Percentiles rank a stretch among this genome's conserved stretches.
These are phyloP conservation scores for Steinernema hermaphroditum DNA, from an alignment of 2,888 invertebrate genomes.

Conservation along the genomic window DNA sequence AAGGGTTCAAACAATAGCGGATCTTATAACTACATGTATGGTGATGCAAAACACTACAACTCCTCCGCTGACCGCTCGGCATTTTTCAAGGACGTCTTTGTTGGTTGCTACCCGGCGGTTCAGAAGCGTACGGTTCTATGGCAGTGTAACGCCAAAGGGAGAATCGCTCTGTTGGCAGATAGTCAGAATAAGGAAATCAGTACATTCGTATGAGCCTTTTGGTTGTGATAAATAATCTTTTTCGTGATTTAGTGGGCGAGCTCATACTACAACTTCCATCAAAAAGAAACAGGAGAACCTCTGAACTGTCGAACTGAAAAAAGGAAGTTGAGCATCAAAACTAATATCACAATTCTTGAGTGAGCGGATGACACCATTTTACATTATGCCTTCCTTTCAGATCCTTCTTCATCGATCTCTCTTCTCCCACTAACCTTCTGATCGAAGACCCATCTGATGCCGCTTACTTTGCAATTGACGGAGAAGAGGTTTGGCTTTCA, in stretches of 20 bases:
- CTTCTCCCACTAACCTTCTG: background rate
- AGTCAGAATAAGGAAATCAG: background rate
- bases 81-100: too few relatives aligned
- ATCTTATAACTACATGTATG: too few relatives aligned
- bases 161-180: background rate
- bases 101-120: too few relatives aligned
- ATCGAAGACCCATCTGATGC: background rate
- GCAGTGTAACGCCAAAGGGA: background rate
- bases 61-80: too few relatives aligned
- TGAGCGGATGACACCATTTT: background rate
- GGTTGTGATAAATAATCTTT: background rate
- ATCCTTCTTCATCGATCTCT: background rate
- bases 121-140: background rate
- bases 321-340: background rate
- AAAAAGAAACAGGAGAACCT: background rate
- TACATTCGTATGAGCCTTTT: background rate
- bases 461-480: background rate
- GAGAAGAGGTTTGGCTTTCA: background rate
- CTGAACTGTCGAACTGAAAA: background rate
- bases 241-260: background rate
- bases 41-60: too few relatives aligned
- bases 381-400: background rate
- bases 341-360: background rate
- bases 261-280: background rate
- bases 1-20: too few relatives aligned